Base-by-base conservation (phyloP, 2,888 invertebrate genomes). In the Ditylenchus weischeri region DNA sequence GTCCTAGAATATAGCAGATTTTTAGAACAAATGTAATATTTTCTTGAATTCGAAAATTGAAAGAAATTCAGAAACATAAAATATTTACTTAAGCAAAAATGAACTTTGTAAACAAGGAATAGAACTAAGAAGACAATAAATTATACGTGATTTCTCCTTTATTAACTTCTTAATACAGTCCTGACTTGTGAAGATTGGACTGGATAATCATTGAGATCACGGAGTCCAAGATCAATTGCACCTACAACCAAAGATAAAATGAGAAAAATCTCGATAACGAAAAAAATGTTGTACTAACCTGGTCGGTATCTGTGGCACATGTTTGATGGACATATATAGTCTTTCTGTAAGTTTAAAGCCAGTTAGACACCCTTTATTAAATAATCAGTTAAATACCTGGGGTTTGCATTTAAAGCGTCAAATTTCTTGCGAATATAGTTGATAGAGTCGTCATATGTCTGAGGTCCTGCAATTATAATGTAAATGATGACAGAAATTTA, bases 181-280 rank as follows among this genome's bases (percentile, higher is more conserved):
- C 81, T 57, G 76, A 78, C 68, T 81, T 81, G 73, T 81, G 81
- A 36, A 81, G 71, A 68, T 81, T 81, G 61, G 73, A 71, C 62
- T 79, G 79, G 50, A 81, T 80, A 35, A 81, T 81, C 78, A 79
- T 80, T 3, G 77, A 76, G 60, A 80, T 81, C 8, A 81, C 81
- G 4, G 77, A 76, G 57, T 81, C 81, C 23, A 81, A 64, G 64
- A 81, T 81, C 59, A 78, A 72, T 66, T 79, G 78, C 36, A 81
- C 75, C 70, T 76, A 69, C 18, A 70, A 71, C 38, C 36, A 48
- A 19, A 61, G 35, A n/a, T 38, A 70, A 36, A 43, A 8, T 43
- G 3, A 4, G 5, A 29, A 29, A n/a, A n/a, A n/a, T n/a, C n/a
- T n/a, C n/a, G 38, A 43, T 19, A 57, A 23, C 3, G 15, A 54